Base-by-base conservation (phyloP, 2,888 invertebrate species). In the Drosophila mercatorum region DNA sequence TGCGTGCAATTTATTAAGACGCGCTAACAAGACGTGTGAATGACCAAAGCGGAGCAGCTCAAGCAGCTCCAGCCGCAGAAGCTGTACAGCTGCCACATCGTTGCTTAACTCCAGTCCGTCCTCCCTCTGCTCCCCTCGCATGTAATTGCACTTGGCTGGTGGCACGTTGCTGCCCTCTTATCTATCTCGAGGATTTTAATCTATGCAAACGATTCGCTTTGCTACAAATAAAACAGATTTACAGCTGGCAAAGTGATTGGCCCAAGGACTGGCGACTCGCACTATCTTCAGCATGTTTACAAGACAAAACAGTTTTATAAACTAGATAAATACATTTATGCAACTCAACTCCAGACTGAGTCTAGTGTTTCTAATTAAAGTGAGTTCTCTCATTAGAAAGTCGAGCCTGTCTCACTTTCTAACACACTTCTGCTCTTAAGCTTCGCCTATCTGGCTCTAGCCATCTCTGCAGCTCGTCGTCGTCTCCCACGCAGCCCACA, bases 1-100 rank as follows among this genome's bases (percentile, higher is more conserved):
- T 87, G 87, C 87, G 89, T 87, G 87, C 87, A 89, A 87, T 87
- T 89, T 87, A 87, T 87, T 89, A 89, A 87, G 89, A 89, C 88
- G 88, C 87, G 87, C 87, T 89, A 87, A 87, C 87, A 87, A 87
- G 87, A 89, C 88, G 89, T 86, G 89, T 89, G 89, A 86, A 89
- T 89, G 89, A 86, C 86, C 89, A 85, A 88, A 88, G 67, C 85
- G 80, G 84, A 83, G 89, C 89, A 88, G 77, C 63, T 71, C 57
- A 34, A 31, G 11, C 49, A 7, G 49, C 72, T 70, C 55, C 28
- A 40, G 53, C 49, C 1, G 52, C 72, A 75, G 66, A 51, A 74
- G 78, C 68, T 49, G 47, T 55, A 61, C 67, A 75, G 68, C 72
- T 75, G 81, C 76, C 80, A 67, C 76, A 59, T 53, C 71, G 71